Conservation (phyloP, 2,113 vertebrate species). For the Xiphophorus maculatus region DNA sequence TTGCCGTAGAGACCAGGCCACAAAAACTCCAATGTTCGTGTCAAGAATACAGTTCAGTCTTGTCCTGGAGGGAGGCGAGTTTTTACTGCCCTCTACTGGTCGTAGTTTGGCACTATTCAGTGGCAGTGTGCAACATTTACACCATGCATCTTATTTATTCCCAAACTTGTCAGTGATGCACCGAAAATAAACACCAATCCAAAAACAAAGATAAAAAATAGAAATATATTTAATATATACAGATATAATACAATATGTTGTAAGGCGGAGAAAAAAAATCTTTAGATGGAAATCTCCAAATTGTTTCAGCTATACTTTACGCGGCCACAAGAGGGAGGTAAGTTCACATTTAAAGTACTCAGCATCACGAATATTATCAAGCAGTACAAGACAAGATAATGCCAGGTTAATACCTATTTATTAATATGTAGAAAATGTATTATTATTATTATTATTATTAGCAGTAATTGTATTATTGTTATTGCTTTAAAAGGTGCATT, state of each 20-base stretch:
- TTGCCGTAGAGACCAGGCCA: no score
- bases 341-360: neutral
- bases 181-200: neutral
- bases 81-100: conserved; percentile 16
- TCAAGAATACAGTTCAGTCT: no score
- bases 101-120: neutral
- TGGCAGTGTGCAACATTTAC: no score
- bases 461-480: no score
- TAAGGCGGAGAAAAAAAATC: neutral
- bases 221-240: neutral
- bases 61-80: no score
- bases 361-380: no score
- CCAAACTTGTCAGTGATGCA: neutral
- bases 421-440: no score
- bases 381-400: no score
- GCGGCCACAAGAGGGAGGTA: neutral
- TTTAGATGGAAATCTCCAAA: neutral
- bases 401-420: no score
- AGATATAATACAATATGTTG: neutral
- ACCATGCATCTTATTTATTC: no score
- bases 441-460: no score
- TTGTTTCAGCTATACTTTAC: neutral
- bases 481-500: neutral
- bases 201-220: neutral
- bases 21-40: neutral